Evolutionary conservation across 64 coral and sea anemone species (phyloP).

Genomic region (Acropora tenuis): DNA sequence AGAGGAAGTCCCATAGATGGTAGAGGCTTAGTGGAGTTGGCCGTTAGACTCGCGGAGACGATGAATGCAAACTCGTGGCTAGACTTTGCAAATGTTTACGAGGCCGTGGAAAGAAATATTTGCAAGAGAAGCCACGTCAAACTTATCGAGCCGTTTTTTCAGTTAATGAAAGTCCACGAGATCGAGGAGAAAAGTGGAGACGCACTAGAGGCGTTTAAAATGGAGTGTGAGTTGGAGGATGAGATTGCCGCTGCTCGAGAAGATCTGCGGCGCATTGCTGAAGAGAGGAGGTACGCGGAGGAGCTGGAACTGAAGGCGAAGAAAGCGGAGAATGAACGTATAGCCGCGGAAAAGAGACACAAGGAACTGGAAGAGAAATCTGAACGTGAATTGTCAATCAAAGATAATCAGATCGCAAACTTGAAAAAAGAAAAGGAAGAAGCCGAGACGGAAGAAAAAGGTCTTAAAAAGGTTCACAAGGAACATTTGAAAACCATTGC

Average conservation of each 20-base stretch:
- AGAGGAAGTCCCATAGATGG: conserved; percentile 66
- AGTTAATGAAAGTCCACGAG: neutral
- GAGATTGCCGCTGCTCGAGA: conserved; percentile 24
- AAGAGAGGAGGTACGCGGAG: conserved; percentile 9
- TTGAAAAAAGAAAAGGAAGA: conserved; percentile 31
- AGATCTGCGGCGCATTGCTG: conserved; percentile 15
- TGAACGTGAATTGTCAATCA: neutral
- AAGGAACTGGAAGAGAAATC: neutral
- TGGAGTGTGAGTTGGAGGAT: conserved; percentile 42
- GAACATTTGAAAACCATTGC: conserved; percentile 1
- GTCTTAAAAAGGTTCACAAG: neutral
- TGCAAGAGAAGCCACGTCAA: conserved; percentile 61
- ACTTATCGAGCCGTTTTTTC: conserved; percentile 53
- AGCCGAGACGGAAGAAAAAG: neutral
- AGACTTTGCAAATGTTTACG: conserved; percentile 57
- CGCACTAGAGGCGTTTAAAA: conserved; percentile 49
- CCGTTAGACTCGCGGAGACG: conserved; percentile 3
- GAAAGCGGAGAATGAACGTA: conserved; percentile 21
- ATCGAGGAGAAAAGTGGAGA: conserved; percentile 4
- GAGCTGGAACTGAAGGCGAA: conserved; percentile 46
- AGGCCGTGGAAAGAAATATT: conserved; percentile 64
- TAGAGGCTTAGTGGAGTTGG: conserved; percentile 17
- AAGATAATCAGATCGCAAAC: neutral
- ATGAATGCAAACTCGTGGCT: conserved; percentile 44
- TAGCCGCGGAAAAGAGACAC: conserved; percentile 9